Conservation (phyloP, 2,113 vertebrate genomes). For the Carassius auratus region DNA sequence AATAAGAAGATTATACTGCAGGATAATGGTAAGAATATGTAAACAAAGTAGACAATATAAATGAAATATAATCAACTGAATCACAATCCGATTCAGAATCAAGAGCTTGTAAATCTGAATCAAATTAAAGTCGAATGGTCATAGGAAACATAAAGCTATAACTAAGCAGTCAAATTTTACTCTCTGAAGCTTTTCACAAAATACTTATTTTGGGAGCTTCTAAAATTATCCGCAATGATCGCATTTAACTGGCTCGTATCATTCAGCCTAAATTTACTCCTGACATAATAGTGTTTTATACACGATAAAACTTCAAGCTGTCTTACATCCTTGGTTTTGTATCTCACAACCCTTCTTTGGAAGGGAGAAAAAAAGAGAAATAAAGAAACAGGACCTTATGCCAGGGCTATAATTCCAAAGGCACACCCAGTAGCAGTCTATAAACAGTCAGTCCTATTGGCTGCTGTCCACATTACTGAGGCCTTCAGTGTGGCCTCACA, state of each 20-base stretch:
- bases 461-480: constrained; percentile 58
- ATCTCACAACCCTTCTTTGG: constrained; percentile 36
- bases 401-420: constrained; percentile 66
- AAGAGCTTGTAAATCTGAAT: neutral
- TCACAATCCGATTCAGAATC: neutral
- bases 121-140: neutral
- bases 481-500: constrained; percentile 59
- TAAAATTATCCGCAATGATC: neutral
- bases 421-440: constrained; percentile 71
- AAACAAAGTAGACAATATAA: neutral
- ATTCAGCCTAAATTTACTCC: neutral
- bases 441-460: constrained; percentile 71
- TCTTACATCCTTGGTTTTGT: constrained; percentile 23
- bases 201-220: neutral
- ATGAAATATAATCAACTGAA: neutral
- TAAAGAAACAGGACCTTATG: constrained; percentile 47
- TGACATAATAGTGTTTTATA: constrained; percentile 19
- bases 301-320: neutral
- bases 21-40: neutral
- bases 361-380: constrained; percentile 15
- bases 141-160: neutral
- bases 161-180: neutral
- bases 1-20: neutral
- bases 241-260: neutral
- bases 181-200: neutral